Percentiles rank a stretch among this genome's conserved stretches.
These are phyloP conservation scores for Coregonus sp. DNA, from an alignment of 2,797 vertebrate species.

Conservation along the genomic window DNA sequence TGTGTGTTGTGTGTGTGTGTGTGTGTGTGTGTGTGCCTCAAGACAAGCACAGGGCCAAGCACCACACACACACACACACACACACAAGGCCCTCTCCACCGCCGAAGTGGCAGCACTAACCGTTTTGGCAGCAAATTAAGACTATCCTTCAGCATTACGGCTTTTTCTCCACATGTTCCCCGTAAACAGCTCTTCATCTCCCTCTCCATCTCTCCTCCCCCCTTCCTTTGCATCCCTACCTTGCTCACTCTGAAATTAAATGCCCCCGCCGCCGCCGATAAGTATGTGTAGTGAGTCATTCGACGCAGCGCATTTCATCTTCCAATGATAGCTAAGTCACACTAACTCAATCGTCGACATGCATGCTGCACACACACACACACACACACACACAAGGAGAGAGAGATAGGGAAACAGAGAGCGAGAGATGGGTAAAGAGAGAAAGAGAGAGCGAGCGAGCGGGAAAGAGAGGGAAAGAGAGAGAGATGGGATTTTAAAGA, in stretches of 20 bases:
- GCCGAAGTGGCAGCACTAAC: background rate
- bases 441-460: background rate
- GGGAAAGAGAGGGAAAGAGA: background rate
- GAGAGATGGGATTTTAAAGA: conserved; percentile 38
- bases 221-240: conserved; percentile 7
- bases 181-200: conserved; percentile 25
- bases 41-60: too few relatives aligned
- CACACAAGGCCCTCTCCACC: too few relatives aligned
- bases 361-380: conserved; percentile 19
- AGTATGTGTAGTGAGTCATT: conserved; percentile 60
- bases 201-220: conserved; percentile 8
- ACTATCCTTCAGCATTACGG: conserved; percentile 51
- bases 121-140: conserved; percentile 59
- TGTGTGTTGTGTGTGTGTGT: too few relatives aligned
- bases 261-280: conserved; percentile 64
- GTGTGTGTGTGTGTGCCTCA: too few relatives aligned
- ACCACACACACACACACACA: too few relatives aligned
- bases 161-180: conserved; percentile 47
- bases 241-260: conserved; percentile 55
- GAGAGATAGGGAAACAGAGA: too few relatives aligned
- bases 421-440: too few relatives aligned
- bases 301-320: conserved; percentile 66
- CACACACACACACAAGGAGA: too few relatives aligned
- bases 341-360: conserved; percentile 70
- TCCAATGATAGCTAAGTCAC: conserved; percentile 66